These are phyloP conservation scores for Temnothorax unifasciatus DNA, from an alignment of 2,888 invertebrate species.

Conservation along the genomic window DNA sequence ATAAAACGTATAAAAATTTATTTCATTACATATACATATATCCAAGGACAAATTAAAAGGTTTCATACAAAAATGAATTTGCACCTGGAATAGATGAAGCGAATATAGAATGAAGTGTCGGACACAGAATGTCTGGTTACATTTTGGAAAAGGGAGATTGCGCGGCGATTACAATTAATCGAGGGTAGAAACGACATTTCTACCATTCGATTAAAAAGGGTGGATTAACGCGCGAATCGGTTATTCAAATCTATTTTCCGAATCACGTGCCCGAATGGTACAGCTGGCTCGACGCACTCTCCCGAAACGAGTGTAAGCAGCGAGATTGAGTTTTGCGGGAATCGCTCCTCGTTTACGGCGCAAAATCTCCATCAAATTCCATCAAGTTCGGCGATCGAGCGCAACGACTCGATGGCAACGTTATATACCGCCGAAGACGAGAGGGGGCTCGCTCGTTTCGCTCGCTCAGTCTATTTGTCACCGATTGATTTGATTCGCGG, in stretches of 20 bases:
- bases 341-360: constrained; percentile 51
- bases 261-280: constrained; percentile 30
- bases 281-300: constrained; percentile 30
- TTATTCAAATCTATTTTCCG: constrained; percentile 48
- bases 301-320: constrained; percentile 54
- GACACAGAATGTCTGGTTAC: neutral
- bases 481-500: constrained; percentile 60
- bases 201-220: constrained; percentile 26
- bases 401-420: constrained; percentile 41
- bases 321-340: constrained; percentile 55
- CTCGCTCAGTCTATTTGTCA: constrained; percentile 45
- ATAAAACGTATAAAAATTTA: neutral
- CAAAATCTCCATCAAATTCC: constrained; percentile 55
- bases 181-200: constrained; percentile 1
- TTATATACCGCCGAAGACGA: constrained; percentile 36
- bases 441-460: constrained; percentile 22
- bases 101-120: neutral
- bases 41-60: constrained; percentile 1
- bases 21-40: neutral
- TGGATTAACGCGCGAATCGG: constrained; percentile 42
- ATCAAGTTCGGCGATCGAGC: constrained; percentile 47
- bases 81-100: neutral
- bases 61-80: neutral
- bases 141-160: neutral
- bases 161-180: constrained; percentile 38